Evolutionary conservation across 2,888 invertebrate genomes (phyloP).

Genomic region (Acanthosepion esculentum): DNA sequence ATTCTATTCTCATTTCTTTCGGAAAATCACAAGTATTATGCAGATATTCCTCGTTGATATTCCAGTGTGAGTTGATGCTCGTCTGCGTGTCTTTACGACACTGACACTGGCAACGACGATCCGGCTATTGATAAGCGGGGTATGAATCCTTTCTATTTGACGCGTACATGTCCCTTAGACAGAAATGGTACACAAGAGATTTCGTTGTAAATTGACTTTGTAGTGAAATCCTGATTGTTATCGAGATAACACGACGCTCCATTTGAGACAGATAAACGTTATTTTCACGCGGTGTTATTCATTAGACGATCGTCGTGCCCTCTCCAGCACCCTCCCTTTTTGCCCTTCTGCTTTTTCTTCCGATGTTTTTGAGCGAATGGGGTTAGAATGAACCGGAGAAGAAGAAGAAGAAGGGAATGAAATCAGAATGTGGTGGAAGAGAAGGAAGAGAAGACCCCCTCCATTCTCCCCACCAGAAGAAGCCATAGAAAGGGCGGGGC

Average conservation of each 20-base stretch:
- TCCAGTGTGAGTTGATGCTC: neutral
- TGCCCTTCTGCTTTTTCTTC: neutral
- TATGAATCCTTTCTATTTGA: slow-evolving; percentile 33
- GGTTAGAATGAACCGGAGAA: no score
- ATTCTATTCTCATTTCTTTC: neutral
- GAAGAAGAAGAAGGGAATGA: no score
- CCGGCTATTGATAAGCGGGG: neutral
- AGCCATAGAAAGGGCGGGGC: no score
- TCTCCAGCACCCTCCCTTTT: neutral
- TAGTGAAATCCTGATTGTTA: neutral
- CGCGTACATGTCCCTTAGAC: slow-evolving; percentile 16
- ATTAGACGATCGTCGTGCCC: neutral
- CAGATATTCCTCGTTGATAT: neutral
- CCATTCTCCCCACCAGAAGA: no score
- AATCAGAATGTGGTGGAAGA: no score
- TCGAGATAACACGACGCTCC: neutral
- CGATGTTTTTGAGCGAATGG: neutral
- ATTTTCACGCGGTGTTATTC: slow-evolving; percentile 18
- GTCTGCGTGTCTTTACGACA: neutral
- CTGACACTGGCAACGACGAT: slow-evolving; percentile 1
- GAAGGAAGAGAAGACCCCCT: no score
- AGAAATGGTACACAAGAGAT: neutral
- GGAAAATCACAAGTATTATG: neutral
- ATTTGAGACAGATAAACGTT: slow-evolving; percentile 33
- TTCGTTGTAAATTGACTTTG: slow-evolving; percentile 33